Evolutionary conservation across 2,888 invertebrate genomes (phyloP).

Genomic region (Dione vanillae): DNA sequence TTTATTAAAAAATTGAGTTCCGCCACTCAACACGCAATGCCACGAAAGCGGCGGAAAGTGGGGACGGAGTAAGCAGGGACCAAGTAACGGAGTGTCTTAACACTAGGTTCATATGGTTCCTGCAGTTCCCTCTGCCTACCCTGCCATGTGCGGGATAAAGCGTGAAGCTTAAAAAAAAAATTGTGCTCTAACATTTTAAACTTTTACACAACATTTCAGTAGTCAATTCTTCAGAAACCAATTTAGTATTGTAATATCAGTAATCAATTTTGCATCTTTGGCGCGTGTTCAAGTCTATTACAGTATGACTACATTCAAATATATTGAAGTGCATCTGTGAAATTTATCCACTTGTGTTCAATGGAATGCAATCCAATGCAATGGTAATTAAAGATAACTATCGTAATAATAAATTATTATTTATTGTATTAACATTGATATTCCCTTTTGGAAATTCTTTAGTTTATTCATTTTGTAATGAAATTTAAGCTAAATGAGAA

Average conservation of each 20-base stretch:
- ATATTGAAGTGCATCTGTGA: slow-evolving; percentile 51
- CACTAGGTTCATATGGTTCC: too few relatives aligned
- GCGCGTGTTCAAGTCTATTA: slow-evolving; percentile 81
- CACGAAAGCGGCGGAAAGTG: too few relatives aligned
- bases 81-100: too few relatives aligned
- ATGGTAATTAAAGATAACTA: slow-evolving; percentile 18
- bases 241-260: slow-evolving; percentile 80
- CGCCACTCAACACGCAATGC: too few relatives aligned
- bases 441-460: not conserved
- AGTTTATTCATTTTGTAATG: not conserved
- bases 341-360: slow-evolving; percentile 42
- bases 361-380: slow-evolving; percentile 11
- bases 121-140: too few relatives aligned
- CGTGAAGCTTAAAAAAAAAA: too few relatives aligned
- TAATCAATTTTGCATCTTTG: slow-evolving; percentile 84
- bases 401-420: slow-evolving; percentile 10
- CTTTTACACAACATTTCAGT: not conserved
- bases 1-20: too few relatives aligned
- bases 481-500: not conserved
- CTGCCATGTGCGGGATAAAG: too few relatives aligned
- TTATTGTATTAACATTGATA: not conserved
- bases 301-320: slow-evolving; percentile 61
- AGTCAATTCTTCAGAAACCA: slow-evolving; percentile 58
- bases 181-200: too few relatives aligned
- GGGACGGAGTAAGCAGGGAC: too few relatives aligned